These are phyloP conservation scores for Aythya fuligula DNA, from an alignment of 2,797 vertebrate genomes.

Conservation along the genomic window DNA sequence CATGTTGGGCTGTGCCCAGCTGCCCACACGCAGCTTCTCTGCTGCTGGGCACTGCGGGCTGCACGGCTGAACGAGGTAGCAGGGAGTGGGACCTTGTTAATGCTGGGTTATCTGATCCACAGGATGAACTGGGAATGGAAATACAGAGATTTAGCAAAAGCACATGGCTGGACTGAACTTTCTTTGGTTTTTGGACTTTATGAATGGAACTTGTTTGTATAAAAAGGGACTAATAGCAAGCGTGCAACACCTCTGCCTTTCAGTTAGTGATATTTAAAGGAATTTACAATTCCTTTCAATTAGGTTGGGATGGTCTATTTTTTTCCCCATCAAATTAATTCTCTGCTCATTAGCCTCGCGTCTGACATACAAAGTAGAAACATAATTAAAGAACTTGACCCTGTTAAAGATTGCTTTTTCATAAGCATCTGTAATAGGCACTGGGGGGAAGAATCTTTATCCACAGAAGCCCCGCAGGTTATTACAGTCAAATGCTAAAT, in stretches of 20 bases:
- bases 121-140: background rate
- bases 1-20: accelerated
- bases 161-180: background rate
- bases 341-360: background rate
- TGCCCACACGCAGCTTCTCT: accelerated
- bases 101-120: background rate
- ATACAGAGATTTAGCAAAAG: background rate
- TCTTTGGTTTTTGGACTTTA: background rate
- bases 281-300: background rate
- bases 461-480: background rate
- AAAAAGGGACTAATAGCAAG: background rate
- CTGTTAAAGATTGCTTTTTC: background rate
- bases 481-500: constrained; percentile 10
- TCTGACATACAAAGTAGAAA: background rate
- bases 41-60: background rate
- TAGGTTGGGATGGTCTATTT: background rate
- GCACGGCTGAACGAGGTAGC: background rate
- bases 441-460: background rate
- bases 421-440: background rate
- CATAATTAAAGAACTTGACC: background rate
- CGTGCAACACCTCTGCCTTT: background rate
- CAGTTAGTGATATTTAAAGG: background rate
- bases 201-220: background rate
- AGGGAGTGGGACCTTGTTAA: background rate
- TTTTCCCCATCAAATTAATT: background rate